phyloP scores from a whole-genome alignment of 2,113 vertebrate genomes.

The Dasyprocta punctata region DNA sequence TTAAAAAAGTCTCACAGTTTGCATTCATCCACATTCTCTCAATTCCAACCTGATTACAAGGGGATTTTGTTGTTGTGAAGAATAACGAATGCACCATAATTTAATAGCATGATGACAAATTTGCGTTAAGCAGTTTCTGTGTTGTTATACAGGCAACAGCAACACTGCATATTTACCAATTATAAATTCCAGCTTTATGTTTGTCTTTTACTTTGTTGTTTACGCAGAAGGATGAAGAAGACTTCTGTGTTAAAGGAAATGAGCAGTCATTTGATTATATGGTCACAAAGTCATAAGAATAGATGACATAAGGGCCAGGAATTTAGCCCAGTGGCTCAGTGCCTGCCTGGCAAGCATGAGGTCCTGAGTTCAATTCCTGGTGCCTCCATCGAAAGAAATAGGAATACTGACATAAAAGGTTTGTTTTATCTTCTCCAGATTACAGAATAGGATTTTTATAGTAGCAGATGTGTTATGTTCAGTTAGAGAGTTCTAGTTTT shows the following conservation, averaged over 20 bases:
- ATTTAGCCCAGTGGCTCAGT: too few relatives aligned
- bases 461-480: neutral
- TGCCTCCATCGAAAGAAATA: too few relatives aligned
- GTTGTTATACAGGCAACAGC: slow-evolving; percentile 14
- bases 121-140: slow-evolving; percentile 55
- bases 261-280: neutral
- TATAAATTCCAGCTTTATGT: neutral
- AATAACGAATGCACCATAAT: slow-evolving; percentile 50
- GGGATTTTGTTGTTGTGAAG: slow-evolving; percentile 65
- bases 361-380: too few relatives aligned
- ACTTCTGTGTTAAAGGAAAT: neutral
- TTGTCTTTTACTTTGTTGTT: slow-evolving; percentile 18
- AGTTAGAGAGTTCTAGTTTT: neutral
- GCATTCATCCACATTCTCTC: slow-evolving; percentile 60
- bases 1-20: slow-evolving; percentile 52
- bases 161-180: neutral
- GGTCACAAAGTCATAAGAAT: neutral
- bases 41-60: slow-evolving; percentile 70
- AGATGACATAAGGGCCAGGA: neutral
- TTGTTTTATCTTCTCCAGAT: neutral
- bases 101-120: slow-evolving; percentile 58
- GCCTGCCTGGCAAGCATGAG: too few relatives aligned
- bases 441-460: neutral
- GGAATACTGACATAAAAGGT: neutral
- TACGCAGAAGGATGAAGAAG: neutral